A percentile compares a stretch with the other conserved stretches of the same genome.
Conservation (phyloP, 2,797 vertebrate genomes). For the Nyctibius grandis region DNA sequence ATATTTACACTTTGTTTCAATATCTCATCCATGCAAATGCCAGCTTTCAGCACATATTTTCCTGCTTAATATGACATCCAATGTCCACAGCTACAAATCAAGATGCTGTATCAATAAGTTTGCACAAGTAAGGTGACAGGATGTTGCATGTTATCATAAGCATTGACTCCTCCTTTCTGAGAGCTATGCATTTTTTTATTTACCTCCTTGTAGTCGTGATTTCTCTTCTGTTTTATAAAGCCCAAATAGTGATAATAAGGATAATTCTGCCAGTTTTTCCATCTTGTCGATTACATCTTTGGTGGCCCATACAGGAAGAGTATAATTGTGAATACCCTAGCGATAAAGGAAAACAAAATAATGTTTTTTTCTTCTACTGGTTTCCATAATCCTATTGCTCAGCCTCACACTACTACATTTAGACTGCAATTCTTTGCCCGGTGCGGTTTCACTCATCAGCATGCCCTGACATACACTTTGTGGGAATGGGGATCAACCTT, state of each 20-base stretch:
- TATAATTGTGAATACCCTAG: constrained; percentile 85
- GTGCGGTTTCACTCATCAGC: background rate
- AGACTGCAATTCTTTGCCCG: background rate
- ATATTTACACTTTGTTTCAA: background rate
- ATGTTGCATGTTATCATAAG: background rate
- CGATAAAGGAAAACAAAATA: constrained; percentile 1
- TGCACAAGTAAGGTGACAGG: background rate
- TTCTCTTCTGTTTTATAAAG: constrained; percentile 85
- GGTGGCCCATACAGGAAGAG: constrained; percentile 85
- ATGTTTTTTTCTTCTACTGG: background rate
- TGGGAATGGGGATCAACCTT: background rate
- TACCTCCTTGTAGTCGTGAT: constrained; percentile 87
- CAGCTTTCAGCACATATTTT: background rate
- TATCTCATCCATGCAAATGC: background rate
- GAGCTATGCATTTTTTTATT: background rate
- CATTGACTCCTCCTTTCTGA: background rate
- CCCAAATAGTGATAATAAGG: constrained; percentile 78
- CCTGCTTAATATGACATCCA: background rate
- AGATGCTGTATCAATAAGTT: background rate
- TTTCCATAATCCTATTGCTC: background rate
- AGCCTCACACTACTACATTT: background rate
- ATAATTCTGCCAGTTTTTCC: constrained; percentile 79
- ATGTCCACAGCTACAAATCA: background rate
- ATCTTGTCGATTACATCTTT: constrained; percentile 77
- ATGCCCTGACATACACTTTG: background rate